Evolutionary conservation across 2,113 vertebrate genomes (phyloP).

Genomic region (Semicossyphus pulcher): DNA sequence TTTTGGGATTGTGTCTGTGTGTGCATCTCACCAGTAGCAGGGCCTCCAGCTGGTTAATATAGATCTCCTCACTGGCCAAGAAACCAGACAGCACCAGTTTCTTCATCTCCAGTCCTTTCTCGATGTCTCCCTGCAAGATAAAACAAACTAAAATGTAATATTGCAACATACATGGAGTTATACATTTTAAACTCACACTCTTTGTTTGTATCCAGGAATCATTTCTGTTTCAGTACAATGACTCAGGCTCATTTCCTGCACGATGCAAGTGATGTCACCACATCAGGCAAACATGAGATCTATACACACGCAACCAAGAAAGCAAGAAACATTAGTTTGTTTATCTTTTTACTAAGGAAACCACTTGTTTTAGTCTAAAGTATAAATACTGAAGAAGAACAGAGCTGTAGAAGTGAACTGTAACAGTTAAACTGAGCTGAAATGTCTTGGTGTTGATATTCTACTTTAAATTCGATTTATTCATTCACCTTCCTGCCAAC

Average conservation of each 20-base stretch:
- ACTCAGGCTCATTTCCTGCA: slow-evolving; percentile 36
- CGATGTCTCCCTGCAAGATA: slow-evolving; percentile 86
- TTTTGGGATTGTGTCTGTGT: not conserved
- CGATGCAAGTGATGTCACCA: slow-evolving; percentile 2
- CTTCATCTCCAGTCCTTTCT: slow-evolving; percentile 98
- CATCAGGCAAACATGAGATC: slow-evolving; percentile 30
- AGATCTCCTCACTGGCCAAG: slow-evolving; percentile 97
- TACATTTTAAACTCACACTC: slow-evolving; percentile 4
- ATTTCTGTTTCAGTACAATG: not conserved
- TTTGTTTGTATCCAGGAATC: not conserved
- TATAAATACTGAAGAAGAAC: not conserved
- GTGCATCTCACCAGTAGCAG: slow-evolving; percentile 89
- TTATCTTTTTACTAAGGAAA: not conserved
- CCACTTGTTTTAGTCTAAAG: not conserved
- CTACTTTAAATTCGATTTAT: not conserved
- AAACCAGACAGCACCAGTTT: slow-evolving; percentile 96
- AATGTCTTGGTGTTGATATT: not conserved
- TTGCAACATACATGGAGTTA: not conserved
- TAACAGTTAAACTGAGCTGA: not conserved
- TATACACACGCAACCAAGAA: not conserved
- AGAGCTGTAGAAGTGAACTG: not conserved
- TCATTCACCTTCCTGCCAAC: not conserved
- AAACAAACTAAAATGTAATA: slow-evolving; percentile 18
- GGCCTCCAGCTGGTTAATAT: slow-evolving; percentile 98
- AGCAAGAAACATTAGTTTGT: not conserved